Evolutionary conservation across 2,113 vertebrate genomes (phyloP).

Genomic region (Capra hircus): DNA sequence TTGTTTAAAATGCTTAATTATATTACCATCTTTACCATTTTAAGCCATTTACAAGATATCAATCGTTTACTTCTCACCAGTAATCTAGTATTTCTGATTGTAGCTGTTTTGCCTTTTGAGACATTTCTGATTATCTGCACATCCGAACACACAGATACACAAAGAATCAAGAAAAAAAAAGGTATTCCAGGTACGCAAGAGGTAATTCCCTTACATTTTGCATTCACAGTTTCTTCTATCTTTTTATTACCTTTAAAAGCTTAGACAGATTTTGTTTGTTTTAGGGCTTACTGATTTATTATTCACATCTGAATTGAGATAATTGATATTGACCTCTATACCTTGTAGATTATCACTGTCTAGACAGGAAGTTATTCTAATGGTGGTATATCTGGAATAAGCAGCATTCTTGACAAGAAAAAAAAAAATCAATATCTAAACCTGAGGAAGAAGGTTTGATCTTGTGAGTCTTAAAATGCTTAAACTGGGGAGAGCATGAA

Average conservation of each 20-base stretch:
- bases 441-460: constrained; percentile 31
- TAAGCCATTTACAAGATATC: background rate
- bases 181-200: background rate
- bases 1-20: background rate
- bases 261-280: constrained; percentile 23
- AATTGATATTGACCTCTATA: constrained; percentile 69
- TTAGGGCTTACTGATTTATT: constrained; percentile 52
- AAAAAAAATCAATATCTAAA: constrained; percentile 59
- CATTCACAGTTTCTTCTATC: background rate
- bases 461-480: constrained; percentile 8
- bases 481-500: background rate
- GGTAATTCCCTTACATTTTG: background rate
- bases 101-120: background rate
- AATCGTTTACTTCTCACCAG: background rate
- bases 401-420: background rate
- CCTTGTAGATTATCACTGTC: constrained; percentile 54
- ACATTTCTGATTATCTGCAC: background rate
- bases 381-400: constrained; percentile 16
- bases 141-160: background rate
- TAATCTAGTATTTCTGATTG: background rate
- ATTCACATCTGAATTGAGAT: constrained; percentile 63
- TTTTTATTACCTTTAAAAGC: background rate
- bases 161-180: background rate
- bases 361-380: constrained; percentile 60
- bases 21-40: background rate